phyloP scores from a whole-genome alignment of 53 echinoderm and acorn worm species.

The Echinarachnius parma region DNA sequence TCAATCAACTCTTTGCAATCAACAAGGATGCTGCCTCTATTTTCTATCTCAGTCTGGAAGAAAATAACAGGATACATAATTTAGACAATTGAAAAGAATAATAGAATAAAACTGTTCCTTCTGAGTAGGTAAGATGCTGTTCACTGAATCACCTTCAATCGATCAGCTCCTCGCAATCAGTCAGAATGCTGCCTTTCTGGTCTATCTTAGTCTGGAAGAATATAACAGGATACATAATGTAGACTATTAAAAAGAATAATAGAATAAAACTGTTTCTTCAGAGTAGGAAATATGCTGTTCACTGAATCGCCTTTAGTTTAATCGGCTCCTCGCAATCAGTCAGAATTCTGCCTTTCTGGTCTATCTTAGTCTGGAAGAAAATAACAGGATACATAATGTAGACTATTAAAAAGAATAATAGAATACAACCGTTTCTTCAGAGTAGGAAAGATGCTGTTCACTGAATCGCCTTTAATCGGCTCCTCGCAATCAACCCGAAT shows the following conservation, averaged over 20 bases:
- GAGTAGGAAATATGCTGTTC: slow-evolving; percentile 42
- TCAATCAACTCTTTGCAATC: slow-evolving; percentile 77
- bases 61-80: neutral
- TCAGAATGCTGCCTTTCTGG: too few relatives aligned
- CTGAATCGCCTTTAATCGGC: too few relatives aligned
- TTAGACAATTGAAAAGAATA: neutral
- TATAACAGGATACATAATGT: neutral
- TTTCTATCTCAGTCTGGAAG: slow-evolving; percentile 89
- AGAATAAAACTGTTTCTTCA: slow-evolving; percentile 8
- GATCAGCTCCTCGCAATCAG: too few relatives aligned
- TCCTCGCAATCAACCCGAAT: too few relatives aligned
- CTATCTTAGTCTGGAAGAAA: slow-evolving; percentile 79
- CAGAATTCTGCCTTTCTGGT: slow-evolving; percentile 72
- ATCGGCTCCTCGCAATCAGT: slow-evolving; percentile 80
- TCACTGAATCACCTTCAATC: too few relatives aligned
- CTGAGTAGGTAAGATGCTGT: too few relatives aligned
- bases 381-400: neutral
- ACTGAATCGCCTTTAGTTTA: slow-evolving; percentile 60
- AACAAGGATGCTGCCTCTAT: slow-evolving; percentile 69
- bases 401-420: neutral
- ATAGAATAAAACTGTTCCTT: neutral
- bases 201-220: too few relatives aligned
- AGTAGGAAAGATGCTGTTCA: too few relatives aligned
- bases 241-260: neutral
- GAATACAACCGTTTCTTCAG: neutral